Conservation (phyloP, 1,140 invertebrate species). For the Rhopalosiphum maidis region DNA sequence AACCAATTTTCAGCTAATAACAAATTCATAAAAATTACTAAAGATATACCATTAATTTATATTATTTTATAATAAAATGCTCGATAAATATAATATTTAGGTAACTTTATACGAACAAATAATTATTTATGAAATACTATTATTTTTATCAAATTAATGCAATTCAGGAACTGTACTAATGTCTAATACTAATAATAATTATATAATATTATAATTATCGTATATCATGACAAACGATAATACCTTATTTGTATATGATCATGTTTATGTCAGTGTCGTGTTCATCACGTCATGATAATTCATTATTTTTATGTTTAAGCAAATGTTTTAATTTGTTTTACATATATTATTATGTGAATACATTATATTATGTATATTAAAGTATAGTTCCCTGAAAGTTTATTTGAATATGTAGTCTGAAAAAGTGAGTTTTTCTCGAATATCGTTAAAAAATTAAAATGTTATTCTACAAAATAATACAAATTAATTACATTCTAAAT, state of each 20-base stretch:
- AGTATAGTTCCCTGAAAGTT: not conserved
- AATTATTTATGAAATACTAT: not conserved
- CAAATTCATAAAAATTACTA: not conserved
- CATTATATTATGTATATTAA: too few relatives aligned
- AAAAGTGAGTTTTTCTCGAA: not conserved
- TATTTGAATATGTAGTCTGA: not conserved
- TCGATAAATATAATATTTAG: not conserved
- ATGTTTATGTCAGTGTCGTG: too few relatives aligned
- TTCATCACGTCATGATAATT: not conserved
- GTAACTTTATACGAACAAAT: not conserved
- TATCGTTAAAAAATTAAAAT: not conserved
- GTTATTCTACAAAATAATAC: not conserved
- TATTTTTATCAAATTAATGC: not conserved
- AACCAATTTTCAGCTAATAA: not conserved
- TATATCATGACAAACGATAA: not conserved
- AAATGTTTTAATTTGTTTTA: not conserved
- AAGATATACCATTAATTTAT: not conserved
- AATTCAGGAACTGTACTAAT: not conserved
- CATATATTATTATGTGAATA: not conserved
- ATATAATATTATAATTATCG: too few relatives aligned
- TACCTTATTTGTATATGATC: not conserved
- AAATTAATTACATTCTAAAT: not conserved
- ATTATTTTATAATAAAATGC: not conserved
- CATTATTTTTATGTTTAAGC: not conserved
- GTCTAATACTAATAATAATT: too few relatives aligned